These are phyloP conservation scores for Gymnopithys bicolor DNA, from an alignment of 2,797 vertebrate species.

Conservation along the genomic window DNA sequence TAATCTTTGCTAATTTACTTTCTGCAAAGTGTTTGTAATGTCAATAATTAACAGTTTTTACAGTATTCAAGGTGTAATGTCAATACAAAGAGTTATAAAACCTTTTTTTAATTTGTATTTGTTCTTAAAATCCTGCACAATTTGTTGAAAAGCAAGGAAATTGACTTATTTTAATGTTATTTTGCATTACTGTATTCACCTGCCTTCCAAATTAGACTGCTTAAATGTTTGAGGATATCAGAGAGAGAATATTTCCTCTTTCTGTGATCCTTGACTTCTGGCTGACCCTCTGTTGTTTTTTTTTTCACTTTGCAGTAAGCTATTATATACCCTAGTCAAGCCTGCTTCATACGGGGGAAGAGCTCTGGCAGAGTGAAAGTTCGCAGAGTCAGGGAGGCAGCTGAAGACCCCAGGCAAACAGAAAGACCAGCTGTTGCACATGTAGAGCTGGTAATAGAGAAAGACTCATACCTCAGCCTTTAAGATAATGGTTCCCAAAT, in stretches of 20 bases:
- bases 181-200: background rate
- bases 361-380: background rate
- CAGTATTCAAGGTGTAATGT: background rate
- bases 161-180: background rate
- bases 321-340: background rate
- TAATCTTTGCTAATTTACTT: background rate
- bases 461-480: background rate
- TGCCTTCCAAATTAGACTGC: background rate
- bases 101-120: background rate
- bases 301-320: background rate
- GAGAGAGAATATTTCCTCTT: background rate
- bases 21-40: background rate
- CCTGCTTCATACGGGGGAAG: accelerated
- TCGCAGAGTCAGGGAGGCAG: background rate
- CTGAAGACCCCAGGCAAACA: background rate
- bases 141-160: background rate
- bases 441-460: background rate
- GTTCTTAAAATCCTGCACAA: background rate
- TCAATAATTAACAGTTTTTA: background rate
- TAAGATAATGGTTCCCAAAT: background rate
- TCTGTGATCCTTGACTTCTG: background rate
- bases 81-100: background rate
- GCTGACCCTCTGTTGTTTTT: background rate
- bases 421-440: background rate
- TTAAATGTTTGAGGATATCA: background rate